phyloP scores from a whole-genome alignment of 1,140 invertebrate species.

The Tetramorium alpestre region DNA sequence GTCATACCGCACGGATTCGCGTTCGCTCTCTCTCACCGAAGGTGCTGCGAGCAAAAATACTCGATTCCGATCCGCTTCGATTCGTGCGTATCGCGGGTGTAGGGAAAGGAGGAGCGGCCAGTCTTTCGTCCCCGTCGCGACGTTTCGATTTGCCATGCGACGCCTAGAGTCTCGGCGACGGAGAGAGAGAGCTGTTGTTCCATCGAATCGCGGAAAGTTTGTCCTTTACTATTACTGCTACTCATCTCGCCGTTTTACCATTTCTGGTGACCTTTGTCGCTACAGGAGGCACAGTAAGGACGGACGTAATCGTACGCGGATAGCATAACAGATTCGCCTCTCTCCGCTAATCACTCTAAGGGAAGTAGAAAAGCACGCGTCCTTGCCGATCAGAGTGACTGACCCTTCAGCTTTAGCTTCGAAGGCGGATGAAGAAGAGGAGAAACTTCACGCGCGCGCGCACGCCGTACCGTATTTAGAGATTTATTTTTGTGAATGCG shows the following conservation, averaged over 20 bases:
- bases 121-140: background rate
- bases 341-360: conserved; percentile 24
- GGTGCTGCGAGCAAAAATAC: conserved; percentile 13
- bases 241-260: conserved; percentile 13
- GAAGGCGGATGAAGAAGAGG: conserved; percentile 6
- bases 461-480: conserved; percentile 74
- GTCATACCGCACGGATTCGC: background rate
- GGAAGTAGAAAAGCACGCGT: background rate
- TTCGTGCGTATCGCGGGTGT: background rate
- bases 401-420: conserved; percentile 29
- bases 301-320: conserved; percentile 28
- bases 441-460: conserved; percentile 58
- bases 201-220: background rate
- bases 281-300: conserved; percentile 24
- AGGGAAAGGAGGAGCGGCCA: background rate
- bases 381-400: conserved; percentile 52
- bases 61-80: background rate
- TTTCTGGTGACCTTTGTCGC: conserved; percentile 63
- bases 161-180: background rate
- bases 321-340: conserved; percentile 48
- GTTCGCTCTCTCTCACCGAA: background rate
- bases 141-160: background rate
- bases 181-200: conserved; percentile 1
- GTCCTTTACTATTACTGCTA: conserved; percentile 28
- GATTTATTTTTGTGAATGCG: conserved; percentile 80